Base-by-base conservation (phyloP, 2,888 invertebrate genomes). In the Pandemis heparana region DNA sequence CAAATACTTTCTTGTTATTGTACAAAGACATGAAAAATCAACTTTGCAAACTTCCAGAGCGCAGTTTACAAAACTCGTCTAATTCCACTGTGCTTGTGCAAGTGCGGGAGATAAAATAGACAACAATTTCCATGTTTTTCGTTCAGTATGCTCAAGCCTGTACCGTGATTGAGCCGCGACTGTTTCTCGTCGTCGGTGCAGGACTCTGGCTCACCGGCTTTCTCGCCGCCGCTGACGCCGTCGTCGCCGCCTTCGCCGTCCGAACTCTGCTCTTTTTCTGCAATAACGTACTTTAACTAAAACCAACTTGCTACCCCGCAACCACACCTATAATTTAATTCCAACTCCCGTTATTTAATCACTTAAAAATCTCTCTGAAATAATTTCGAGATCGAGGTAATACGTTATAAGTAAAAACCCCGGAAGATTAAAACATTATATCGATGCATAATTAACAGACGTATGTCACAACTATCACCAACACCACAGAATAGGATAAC, bases 111-210 rank as follows among this genome's bases (percentile, higher is more conserved):
- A 6, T 7, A 18, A 9, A 18, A 53, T 18, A 18, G 18, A 9
- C 9, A n/a, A 18, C 53, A 9, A 3, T 16, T 53, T 18, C 53
- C 16, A 16, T 53, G 43, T 8, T 10, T 53, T 48, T 48, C 48
- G n/a, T 48, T n/a, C 48, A 48, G 12, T 12, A 14, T 23, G 41
- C 23, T 12, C 60, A n/a, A 60, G 38, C 12, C 38, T 9, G 38
- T 78, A 93, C 94, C 94, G 77, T 94, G 92, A 76, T 94, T 93
- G 70, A 94, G 89, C 68, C 93, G 82, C 73, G 87, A 91, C 76
- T 92, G 91, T 77, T 93, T 94, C 83, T 94, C 93, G 78, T 94
- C 94, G 77, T 94, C 94, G 32, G 92, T 92, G 77, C 90, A 90
- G 51, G 83, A 79, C 75, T 92, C 90, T 18, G 84, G 81, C 56